Percentiles rank a stretch among this genome's conserved stretches.
Evolutionary conservation across 2,113 vertebrate genomes (phyloP).

Genomic region (Camelus dromedarius): DNA sequence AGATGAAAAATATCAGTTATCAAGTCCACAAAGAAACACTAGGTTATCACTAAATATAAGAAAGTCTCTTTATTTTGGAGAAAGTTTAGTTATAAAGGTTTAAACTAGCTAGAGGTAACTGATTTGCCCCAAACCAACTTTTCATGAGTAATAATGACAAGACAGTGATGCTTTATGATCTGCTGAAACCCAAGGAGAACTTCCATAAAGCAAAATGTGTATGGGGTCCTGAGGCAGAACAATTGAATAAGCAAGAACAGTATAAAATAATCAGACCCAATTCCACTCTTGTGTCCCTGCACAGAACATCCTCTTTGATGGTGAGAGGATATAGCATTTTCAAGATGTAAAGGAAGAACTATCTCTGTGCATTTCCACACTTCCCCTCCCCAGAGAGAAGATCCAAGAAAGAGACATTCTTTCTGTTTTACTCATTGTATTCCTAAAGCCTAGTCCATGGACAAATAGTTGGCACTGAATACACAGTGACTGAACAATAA

Average conservation of each 20-base stretch:
- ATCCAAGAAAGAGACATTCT: neutral
- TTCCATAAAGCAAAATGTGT: conserved; percentile 22
- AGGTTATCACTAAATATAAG: neutral
- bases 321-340: neutral
- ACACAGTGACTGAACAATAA: neutral
- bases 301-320: neutral
- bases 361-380: neutral
- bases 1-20: conserved; percentile 2
- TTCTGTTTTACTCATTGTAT: neutral
- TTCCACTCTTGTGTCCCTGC: neutral
- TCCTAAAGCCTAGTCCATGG: neutral
- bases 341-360: neutral
- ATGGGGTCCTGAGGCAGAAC: neutral
- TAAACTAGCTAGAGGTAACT: neutral
- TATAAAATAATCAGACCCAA: neutral
- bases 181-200: neutral
- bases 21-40: neutral
- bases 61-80: neutral
- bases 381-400: neutral
- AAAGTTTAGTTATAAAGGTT: neutral
- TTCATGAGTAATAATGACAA: conserved; percentile 19
- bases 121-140: neutral
- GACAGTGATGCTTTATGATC: neutral
- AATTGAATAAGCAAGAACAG: neutral
- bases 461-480: neutral